Percentiles rank a stretch among this genome's conserved stretches.
These are phyloP conservation scores for Atlantisia rogersi DNA, from an alignment of 2,113 vertebrate species.

Conservation along the genomic window DNA sequence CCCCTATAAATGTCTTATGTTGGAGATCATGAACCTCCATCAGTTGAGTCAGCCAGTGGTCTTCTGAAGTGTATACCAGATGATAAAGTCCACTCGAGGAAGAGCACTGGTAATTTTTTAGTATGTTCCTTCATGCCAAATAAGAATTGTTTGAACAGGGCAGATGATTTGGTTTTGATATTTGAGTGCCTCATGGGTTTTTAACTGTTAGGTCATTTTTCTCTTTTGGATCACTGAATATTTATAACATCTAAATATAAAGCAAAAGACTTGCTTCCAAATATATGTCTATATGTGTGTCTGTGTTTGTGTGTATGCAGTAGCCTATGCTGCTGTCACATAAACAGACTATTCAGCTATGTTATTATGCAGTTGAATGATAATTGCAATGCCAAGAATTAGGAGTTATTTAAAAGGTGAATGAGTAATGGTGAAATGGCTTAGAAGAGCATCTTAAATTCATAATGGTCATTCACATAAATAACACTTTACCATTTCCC, in stretches of 20 bases:
- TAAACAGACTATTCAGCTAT: not conserved
- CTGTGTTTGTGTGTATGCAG: not conserved
- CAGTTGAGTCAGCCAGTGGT: not conserved
- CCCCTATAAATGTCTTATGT: not conserved
- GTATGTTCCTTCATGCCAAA: not conserved
- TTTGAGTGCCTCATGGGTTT: not conserved
- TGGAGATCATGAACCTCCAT: not conserved
- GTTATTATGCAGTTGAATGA: not conserved
- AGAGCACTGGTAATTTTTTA: not conserved
- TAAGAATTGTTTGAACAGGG: not conserved
- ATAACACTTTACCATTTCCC: conserved; percentile 52
- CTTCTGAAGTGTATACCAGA: not conserved
- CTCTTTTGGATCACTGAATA: not conserved
- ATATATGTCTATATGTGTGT: not conserved
- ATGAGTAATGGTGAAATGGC: conserved; percentile 34
- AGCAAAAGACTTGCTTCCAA: not conserved
- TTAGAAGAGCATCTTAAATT: conserved; percentile 63
- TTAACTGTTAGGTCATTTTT: not conserved
- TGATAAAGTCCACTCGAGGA: not conserved
- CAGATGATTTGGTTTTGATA: not conserved
- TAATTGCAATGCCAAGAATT: conserved; percentile 35
- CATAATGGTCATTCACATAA: conserved; percentile 57
- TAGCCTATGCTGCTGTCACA: not conserved
- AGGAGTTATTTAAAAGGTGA: conserved; percentile 49
- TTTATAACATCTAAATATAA: not conserved